Conservation (phyloP, 1,140 invertebrate genomes). For the Atta colombica region DNA sequence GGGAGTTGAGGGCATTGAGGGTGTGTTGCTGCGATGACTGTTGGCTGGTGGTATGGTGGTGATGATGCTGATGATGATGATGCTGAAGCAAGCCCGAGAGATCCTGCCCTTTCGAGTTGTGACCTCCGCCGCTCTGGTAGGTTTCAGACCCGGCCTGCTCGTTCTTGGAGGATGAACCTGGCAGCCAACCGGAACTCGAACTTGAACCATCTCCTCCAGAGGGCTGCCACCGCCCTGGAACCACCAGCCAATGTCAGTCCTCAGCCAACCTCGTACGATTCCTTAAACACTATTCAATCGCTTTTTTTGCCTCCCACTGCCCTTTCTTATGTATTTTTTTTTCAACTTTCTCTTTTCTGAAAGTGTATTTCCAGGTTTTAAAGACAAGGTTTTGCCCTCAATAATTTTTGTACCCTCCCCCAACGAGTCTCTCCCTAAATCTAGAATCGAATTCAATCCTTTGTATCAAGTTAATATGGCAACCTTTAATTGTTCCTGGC, state of each 20-base stretch:
- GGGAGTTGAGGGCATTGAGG: conserved; percentile 72
- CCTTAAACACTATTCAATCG: conserved; percentile 85
- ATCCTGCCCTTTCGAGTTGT: conserved; percentile 80
- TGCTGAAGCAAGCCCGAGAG: conserved; percentile 77
- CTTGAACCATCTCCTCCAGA: conserved; percentile 85
- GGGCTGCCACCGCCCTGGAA: conserved; percentile 87
- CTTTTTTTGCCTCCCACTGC: conserved; percentile 76
- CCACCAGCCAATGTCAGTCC: conserved; percentile 87
- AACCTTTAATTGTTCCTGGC: conserved; percentile 30
- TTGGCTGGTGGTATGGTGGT: conserved; percentile 79
- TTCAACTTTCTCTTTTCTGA: conserved; percentile 50
- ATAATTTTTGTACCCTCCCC: conserved; percentile 63
- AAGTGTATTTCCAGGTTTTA: conserved; percentile 36
- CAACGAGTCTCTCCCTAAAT: conserved; percentile 46
- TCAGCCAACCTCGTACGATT: conserved; percentile 84
- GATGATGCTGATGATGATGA: conserved; percentile 79
- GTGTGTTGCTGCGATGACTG: conserved; percentile 75
- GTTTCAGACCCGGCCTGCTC: conserved; percentile 79
- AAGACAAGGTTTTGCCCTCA: conserved; percentile 30
- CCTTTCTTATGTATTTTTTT: conserved; percentile 62
- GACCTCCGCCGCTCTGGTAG: conserved; percentile 75
- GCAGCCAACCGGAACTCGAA: conserved; percentile 84
- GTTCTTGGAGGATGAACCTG: conserved; percentile 80
- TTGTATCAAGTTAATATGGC: conserved; percentile 36
- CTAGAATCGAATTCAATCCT: conserved; percentile 50